Percentiles rank a stretch among this genome's conserved stretches.
Evolutionary conservation across 2,797 vertebrate species (phyloP).

Genomic region (Scolopax bukidnonensis): DNA sequence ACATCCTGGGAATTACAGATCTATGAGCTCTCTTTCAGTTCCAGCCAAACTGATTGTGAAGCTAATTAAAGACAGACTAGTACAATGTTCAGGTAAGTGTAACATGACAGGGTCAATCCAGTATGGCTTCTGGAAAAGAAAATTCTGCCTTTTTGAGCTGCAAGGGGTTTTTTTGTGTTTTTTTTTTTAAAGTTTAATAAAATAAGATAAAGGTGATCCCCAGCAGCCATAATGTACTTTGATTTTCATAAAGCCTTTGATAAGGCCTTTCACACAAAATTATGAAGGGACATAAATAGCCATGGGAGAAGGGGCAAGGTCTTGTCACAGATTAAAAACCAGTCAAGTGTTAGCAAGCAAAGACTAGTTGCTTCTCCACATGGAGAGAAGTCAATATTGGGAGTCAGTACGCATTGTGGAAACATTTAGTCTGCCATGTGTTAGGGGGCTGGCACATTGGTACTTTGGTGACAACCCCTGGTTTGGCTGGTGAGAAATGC

Average conservation of each 20-base stretch:
- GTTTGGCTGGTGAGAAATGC: not conserved
- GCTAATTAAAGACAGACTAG: slow-evolving; percentile 62
- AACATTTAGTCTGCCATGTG: not conserved
- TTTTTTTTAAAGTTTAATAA: slow-evolving; percentile 37
- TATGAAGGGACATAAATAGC: slow-evolving; percentile 65
- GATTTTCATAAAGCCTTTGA: slow-evolving; percentile 70
- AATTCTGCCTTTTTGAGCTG: slow-evolving; percentile 9
- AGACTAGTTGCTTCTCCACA: not conserved
- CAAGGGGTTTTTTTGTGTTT: not conserved
- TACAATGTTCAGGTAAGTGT: not conserved
- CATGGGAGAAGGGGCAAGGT: slow-evolving; percentile 61
- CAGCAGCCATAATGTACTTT: slow-evolving; percentile 34
- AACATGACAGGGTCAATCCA: slow-evolving; percentile 60
- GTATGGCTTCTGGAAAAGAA: slow-evolving; percentile 21
- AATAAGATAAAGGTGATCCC: slow-evolving; percentile 56
- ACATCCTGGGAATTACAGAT: slow-evolving; percentile 46
- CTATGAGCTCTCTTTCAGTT: slow-evolving; percentile 37
- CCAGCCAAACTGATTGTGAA: slow-evolving; percentile 47
- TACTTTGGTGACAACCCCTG: rapidly evolving
- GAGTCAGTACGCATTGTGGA: not conserved
- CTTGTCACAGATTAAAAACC: slow-evolving; percentile 55
- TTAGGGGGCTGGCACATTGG: not conserved
- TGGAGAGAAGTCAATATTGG: not conserved
- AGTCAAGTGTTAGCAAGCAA: slow-evolving; percentile 58
- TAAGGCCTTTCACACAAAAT: slow-evolving; percentile 71